These are phyloP conservation scores for Babyrousa celebensis DNA, from an alignment of 2,797 vertebrate genomes.

Conservation along the genomic window DNA sequence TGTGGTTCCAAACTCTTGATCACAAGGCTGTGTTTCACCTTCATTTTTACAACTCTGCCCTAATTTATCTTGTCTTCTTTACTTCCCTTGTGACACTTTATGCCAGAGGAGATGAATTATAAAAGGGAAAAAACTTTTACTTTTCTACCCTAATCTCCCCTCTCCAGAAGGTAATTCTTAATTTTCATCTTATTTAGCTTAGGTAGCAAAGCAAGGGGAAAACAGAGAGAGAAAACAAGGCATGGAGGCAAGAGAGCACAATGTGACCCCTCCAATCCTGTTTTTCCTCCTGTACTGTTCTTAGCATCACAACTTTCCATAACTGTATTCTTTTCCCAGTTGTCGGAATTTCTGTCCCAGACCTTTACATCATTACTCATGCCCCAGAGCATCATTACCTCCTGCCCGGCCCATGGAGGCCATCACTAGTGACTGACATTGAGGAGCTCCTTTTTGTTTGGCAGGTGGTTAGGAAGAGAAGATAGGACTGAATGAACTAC, in stretches of 20 bases:
- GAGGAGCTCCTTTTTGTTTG: background rate
- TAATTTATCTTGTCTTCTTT: background rate
- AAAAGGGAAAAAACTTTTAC: background rate
- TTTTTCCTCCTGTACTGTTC: fast-evolving
- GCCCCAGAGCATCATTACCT: background rate
- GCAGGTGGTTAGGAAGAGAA: background rate
- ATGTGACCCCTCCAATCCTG: background rate
- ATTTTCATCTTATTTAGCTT: background rate
- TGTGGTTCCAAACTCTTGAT: background rate
- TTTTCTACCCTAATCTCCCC: background rate
- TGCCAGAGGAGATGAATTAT: background rate
- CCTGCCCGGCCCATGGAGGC: background rate
- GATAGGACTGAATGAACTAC: background rate
- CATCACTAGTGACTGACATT: too few relatives aligned
- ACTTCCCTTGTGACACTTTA: slow-evolving; percentile 19
- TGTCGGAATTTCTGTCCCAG: background rate
- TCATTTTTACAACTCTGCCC: background rate
- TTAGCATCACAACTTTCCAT: background rate
- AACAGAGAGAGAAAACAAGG: background rate
- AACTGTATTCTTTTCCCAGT: background rate
- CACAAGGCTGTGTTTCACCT: background rate
- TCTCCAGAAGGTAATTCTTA: background rate
- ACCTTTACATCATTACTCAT: background rate
- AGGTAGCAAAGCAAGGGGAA: background rate
- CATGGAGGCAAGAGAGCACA: background rate